Conservation (phyloP, 2,113 vertebrate genomes). For the Heliornis fulica region DNA sequence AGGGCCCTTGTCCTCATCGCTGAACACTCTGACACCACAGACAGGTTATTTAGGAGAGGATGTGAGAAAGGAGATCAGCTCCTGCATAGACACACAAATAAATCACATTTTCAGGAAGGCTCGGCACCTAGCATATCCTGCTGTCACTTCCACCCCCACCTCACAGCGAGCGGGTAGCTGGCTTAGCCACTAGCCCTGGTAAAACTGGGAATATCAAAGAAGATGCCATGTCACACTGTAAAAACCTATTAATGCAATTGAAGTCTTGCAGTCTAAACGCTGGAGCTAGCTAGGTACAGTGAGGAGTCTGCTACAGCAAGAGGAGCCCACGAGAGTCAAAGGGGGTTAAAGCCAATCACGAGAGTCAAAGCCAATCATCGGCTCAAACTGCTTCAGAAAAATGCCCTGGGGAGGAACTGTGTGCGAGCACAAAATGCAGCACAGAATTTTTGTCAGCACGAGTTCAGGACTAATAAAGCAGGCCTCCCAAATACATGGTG, state of each 20-base stretch:
- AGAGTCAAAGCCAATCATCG: not conserved
- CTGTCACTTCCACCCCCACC: not conserved
- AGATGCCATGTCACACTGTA: not conserved
- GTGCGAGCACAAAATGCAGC: not conserved
- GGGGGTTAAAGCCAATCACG: too few relatives aligned
- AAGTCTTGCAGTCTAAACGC: not conserved
- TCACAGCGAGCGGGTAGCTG: not conserved
- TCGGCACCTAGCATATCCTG: not conserved
- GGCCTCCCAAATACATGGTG: not conserved
- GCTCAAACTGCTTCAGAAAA: conserved; percentile 5
- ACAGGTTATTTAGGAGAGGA: not conserved
- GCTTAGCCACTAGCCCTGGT: not conserved
- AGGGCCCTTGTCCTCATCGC: not conserved
- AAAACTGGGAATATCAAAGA: not conserved
- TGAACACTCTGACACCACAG: not conserved
- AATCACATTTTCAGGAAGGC: not conserved
- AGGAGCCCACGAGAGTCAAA: not conserved
- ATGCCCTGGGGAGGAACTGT: not conserved
- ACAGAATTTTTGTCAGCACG: conserved; percentile 3
- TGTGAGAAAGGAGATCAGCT: not conserved
- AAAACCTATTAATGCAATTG: too few relatives aligned
- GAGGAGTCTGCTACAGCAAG: not conserved
- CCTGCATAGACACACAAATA: not conserved
- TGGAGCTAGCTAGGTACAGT: not conserved
- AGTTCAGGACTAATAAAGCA: conserved; percentile 26